Conservation (phyloP, 2,113 vertebrate genomes). For the Formicarius rufipectus region DNA sequence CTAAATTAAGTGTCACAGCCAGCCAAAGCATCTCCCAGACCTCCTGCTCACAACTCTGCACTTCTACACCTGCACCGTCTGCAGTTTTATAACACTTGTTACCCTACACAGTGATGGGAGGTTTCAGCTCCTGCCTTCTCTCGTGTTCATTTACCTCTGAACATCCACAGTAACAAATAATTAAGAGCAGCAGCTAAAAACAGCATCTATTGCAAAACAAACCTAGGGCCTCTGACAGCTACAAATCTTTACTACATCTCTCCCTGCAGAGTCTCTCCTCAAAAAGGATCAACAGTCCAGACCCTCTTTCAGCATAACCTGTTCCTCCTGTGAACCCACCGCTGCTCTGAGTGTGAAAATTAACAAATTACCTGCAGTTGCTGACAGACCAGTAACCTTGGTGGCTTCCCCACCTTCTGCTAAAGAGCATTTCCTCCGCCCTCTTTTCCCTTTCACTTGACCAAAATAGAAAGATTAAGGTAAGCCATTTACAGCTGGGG, state of each 20-base stretch:
- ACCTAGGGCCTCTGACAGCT: neutral
- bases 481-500: slow-evolving; percentile 13
- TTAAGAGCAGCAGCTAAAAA: neutral
- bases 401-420: neutral
- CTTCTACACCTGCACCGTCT: neutral
- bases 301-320: neutral
- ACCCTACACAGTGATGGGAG: neutral
- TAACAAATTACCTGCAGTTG: neutral
- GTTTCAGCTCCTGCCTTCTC: neutral
- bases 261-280: neutral
- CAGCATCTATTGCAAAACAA: neutral
- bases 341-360: neutral
- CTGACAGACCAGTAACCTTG: neutral
- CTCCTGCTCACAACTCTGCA: neutral
- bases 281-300: neutral
- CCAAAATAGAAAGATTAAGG: slow-evolving; percentile 32
- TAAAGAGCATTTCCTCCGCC: slow-evolving; percentile 2
- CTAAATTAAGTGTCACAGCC: neutral
- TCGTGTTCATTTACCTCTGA: neutral
- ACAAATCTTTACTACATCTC: neutral
- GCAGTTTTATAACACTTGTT: neutral
- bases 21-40: neutral
- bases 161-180: neutral
- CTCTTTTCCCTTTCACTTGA: slow-evolving; percentile 19
- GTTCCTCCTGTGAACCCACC: neutral